Evolutionary conservation across 2,888 invertebrate species (phyloP), one percentile per base, ranked within the genome.

Genomic region (Cheiracanthium punctorium): DNA sequence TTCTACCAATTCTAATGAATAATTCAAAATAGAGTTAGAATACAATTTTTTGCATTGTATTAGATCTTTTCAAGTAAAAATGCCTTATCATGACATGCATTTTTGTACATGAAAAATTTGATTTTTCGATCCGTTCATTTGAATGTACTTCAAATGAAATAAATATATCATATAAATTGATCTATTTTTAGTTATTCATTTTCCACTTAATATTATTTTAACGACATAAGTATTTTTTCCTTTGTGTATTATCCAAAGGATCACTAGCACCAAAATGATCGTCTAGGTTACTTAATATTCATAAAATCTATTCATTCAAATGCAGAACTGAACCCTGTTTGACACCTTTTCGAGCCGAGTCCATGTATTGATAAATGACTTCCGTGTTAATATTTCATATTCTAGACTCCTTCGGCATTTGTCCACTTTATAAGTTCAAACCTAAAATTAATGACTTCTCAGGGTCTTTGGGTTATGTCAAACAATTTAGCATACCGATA

Each of bases 381-480:
- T 43, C 71, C 17, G 70, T 70, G 76, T 76, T 71, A 82, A 82
- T 82, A 76, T 71, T 82, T 82, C 82, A 65, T 43, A 17, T 71
- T 64, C 28, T 69, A 67, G 58, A 81, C 52, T 69, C 67, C 73
- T 33, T 29, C 52, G 71, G 52, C 48, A 76, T 82, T 82, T 71
- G 76, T 82, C 48, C 43, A 76, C 76, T 76, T 82, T 70, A 82
- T 82, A 71, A 71, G 76, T 65, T 71, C 65, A 82, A 82, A 82
- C 76, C 82, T 76, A 43, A 82, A 82, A 82, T 82, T 82, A 82
- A 82, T 82, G 82, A 76, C 71, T 76, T 37, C 43, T 24, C 76
- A 37, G 20, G 82, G 76, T 82, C 71, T 72, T 82, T 52, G 82
- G 82, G 82, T 76, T 64, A 76, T 71, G 76, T 82, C 82, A 82